phyloP scores from a whole-genome alignment of 1,140 invertebrate species.

The Drosophila aff. region DNA sequence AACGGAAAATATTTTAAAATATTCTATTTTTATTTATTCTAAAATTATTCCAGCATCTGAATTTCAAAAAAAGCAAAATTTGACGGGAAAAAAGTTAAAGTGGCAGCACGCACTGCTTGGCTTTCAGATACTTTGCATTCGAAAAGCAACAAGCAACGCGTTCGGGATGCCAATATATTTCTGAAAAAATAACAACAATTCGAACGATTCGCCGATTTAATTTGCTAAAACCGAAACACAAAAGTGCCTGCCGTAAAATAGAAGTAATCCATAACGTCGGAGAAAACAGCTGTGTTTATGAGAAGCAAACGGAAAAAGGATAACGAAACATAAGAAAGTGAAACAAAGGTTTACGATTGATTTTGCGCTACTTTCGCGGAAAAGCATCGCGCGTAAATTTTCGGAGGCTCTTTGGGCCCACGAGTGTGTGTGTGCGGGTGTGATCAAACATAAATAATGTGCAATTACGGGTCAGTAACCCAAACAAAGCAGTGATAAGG shows the following conservation, averaged over 20 bases:
- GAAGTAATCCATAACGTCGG: neutral
- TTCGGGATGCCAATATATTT: too few relatives aligned
- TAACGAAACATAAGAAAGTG: neutral
- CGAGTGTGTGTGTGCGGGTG: conserved; percentile 13
- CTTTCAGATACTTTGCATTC: too few relatives aligned
- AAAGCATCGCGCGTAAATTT: conserved; percentile 25
- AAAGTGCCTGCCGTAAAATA: conserved; percentile 5
- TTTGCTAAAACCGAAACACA: conserved; percentile 1
- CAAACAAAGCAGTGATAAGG: conserved; percentile 49
- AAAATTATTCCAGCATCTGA: too few relatives aligned
- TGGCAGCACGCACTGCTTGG: too few relatives aligned
- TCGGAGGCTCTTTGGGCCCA: neutral
- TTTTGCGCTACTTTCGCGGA: conserved; percentile 23
- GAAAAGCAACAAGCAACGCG: too few relatives aligned
- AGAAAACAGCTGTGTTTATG: conserved; percentile 2
- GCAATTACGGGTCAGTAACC: conserved; percentile 44
- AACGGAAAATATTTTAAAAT: too few relatives aligned
- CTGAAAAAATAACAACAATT: neutral
- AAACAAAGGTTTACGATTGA: conserved; percentile 22
- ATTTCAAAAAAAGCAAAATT: too few relatives aligned
- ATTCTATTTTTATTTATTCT: too few relatives aligned
- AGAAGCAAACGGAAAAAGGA: neutral
- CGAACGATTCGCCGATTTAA: conserved; percentile 4
- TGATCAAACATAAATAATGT: conserved; percentile 32
- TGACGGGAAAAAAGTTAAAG: too few relatives aligned